These are phyloP conservation scores for Anser brachyrhynchus DNA, from an alignment of 2,113 vertebrate species.

Conservation along the genomic window DNA sequence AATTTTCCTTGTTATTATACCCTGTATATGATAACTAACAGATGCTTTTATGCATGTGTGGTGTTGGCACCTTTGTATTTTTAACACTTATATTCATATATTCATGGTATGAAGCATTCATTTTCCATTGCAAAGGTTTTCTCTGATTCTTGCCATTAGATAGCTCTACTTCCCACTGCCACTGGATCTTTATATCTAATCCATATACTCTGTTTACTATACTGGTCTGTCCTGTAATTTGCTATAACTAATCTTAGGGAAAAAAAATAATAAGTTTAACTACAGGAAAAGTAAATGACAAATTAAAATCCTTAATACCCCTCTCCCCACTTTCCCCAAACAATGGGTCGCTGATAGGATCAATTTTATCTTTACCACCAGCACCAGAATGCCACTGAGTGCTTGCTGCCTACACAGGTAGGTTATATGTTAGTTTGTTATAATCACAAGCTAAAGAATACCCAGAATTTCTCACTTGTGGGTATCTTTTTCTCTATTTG, in stretches of 20 bases:
- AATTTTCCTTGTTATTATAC: not conserved
- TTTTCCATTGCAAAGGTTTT: not conserved
- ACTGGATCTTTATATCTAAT: not conserved
- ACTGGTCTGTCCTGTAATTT: not conserved
- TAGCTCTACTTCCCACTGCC: not conserved
- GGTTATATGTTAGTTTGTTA: not conserved
- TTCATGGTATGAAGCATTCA: not conserved
- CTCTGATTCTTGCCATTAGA: not conserved
- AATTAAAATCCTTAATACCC: not conserved
- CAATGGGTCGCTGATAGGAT: not conserved
- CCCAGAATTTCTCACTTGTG: not conserved
- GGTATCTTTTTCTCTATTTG: not conserved
- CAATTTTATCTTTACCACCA: not conserved
- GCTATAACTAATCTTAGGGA: not conserved
- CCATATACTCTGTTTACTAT: not conserved
- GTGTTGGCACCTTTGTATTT: not conserved
- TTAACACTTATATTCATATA: not conserved
- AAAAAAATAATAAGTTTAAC: not conserved
- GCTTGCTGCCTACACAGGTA: not conserved
- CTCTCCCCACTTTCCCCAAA: not conserved
- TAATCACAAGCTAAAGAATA: not conserved
- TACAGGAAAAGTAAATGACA: not conserved
- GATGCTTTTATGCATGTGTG: rapidly evolving
- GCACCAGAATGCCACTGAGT: not conserved
- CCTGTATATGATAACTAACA: not conserved